phyloP scores from a whole-genome alignment of 2,797 vertebrate genomes.

The Yasuhikotakia modesta region DNA sequence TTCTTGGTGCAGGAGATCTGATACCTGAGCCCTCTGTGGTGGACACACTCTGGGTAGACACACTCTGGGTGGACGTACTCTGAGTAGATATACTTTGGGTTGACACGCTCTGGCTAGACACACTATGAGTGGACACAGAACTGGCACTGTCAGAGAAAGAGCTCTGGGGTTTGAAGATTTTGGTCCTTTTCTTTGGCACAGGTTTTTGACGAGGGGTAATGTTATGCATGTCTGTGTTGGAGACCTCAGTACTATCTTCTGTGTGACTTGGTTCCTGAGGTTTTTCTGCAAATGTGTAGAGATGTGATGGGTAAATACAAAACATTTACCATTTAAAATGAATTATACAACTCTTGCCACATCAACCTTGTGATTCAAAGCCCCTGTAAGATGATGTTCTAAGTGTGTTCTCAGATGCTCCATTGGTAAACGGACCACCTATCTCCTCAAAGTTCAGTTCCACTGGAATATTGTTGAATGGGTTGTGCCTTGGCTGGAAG shows the following conservation, averaged over 20 bases:
- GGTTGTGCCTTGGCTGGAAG: slow-evolving; percentile 75
- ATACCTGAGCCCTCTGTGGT: slow-evolving; percentile 54
- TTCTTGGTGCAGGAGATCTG: slow-evolving; percentile 68
- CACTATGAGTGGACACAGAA: slow-evolving; percentile 53
- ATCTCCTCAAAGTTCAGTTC: slow-evolving; percentile 66
- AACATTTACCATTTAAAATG: too few species aligned
- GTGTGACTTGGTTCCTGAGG: slow-evolving; percentile 60
- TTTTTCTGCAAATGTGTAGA: slow-evolving; percentile 56
- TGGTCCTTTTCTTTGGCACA: slow-evolving; percentile 87
- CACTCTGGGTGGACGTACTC: slow-evolving; percentile 53
- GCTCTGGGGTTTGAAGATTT: slow-evolving; percentile 71
- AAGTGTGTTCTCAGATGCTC: slow-evolving; percentile 33
- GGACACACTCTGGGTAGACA: too few species aligned
- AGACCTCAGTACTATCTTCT: slow-evolving; percentile 64
- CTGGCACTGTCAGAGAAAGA: slow-evolving; percentile 64
- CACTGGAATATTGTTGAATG: slow-evolving; percentile 74
- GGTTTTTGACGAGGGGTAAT: slow-evolving; percentile 74
- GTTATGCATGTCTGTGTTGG: too few species aligned
- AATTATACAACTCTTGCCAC: neutral
- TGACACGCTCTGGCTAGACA: slow-evolving; percentile 67
- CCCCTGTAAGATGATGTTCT: slow-evolving; percentile 58
- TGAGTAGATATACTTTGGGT: slow-evolving; percentile 30
- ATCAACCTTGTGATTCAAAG: slow-evolving; percentile 44
- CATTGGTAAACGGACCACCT: slow-evolving; percentile 42
- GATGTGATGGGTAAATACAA: neutral